Evolutionary conservation across 64 coral and sea anemone species (phyloP), one percentile per base, ranked within the genome.

Genomic region (Astreopora myriophthalma): DNA sequence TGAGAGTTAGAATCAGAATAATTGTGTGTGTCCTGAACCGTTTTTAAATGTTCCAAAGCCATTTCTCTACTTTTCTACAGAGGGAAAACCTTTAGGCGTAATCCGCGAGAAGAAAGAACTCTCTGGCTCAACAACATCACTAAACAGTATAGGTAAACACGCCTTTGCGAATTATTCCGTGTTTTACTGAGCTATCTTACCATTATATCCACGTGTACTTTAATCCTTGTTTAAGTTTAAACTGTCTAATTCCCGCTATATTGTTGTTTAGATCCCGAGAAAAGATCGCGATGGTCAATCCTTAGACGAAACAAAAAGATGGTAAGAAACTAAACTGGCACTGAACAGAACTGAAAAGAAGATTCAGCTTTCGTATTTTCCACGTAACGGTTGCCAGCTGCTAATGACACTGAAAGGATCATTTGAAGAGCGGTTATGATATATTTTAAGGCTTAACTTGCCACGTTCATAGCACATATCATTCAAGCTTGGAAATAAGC

Each of bases 271-370:
- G 95, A 97, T 79, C 91, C 95, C 29, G 95, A 97, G 73, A 94
- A 93, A 26, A 90, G 89, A 38, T 97, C 95, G 3, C 74, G 95
- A 74, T 97, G 95, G 95, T 97, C 95, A 7, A 90, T 97, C 36
- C 87, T 97, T 9, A 90, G 72, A 80, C 73, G 95, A 33, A 97
- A 97, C 88, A 97, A 97, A 34, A 97, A 97, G 72, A 39, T 94
- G 28, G 95, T 97, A 75, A 94, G 91, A 1, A 55, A 8, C 57
- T 85, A 27, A 19, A 8, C 6, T 55, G 10, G 51, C 51, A 55
- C n/a, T n/a, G n/a, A n/a, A n/a, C n/a, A n/a, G n/a, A n/a, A n/a
- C n/a, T n/a, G n/a, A n/a, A n/a, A n/a, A n/a, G n/a, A n/a, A n/a
- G n/a, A n/a, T n/a, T n/a, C n/a, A n/a, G n/a, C n/a, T n/a, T n/a